phyloP scores from a whole-genome alignment of 1,140 invertebrate species.

The Lineus longissimus region DNA sequence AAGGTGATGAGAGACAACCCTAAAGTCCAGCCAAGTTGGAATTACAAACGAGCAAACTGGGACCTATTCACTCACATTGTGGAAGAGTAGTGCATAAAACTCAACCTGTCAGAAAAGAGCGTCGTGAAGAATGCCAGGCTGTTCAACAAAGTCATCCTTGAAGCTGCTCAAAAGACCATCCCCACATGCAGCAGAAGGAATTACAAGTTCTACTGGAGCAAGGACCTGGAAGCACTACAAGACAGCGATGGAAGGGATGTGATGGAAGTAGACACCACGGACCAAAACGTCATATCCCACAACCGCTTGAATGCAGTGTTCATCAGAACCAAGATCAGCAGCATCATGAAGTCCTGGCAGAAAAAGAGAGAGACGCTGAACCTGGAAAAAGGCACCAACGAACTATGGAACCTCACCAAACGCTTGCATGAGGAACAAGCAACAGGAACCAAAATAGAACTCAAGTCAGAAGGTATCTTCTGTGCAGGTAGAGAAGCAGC shows the following conservation, averaged over 20 bases:
- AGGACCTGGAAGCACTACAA: neutral
- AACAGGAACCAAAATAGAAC: neutral
- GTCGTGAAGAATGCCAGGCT: neutral
- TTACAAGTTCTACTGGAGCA: slow-evolving; percentile 10
- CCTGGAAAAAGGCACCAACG: slow-evolving; percentile 7
- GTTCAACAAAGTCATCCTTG: slow-evolving; percentile 8
- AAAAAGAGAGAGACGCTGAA: slow-evolving; percentile 12
- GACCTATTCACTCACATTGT: neutral
- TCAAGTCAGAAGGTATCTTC: neutral
- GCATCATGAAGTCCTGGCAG: slow-evolving; percentile 5
- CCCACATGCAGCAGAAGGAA: slow-evolving; percentile 4
- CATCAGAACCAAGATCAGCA: no score
- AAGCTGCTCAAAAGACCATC: slow-evolving; percentile 8
- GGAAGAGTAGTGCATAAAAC: neutral
- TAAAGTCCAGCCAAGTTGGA: no score
- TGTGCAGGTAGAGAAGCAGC: slow-evolving; percentile 11
- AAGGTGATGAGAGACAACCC: no score
- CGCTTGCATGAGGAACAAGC: slow-evolving; percentile 10
- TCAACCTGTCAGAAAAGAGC: neutral
- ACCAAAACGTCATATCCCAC: no score
- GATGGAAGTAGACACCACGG: slow-evolving; percentile 10
- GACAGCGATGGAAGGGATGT: neutral
- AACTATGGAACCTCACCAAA: slow-evolving; percentile 12
- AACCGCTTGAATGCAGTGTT: no score
- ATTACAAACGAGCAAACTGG: no score